Percentiles rank a stretch among this genome's conserved stretches.
Evolutionary conservation across 1,140 invertebrate genomes (phyloP).

Genomic region (Papilio machaon): DNA sequence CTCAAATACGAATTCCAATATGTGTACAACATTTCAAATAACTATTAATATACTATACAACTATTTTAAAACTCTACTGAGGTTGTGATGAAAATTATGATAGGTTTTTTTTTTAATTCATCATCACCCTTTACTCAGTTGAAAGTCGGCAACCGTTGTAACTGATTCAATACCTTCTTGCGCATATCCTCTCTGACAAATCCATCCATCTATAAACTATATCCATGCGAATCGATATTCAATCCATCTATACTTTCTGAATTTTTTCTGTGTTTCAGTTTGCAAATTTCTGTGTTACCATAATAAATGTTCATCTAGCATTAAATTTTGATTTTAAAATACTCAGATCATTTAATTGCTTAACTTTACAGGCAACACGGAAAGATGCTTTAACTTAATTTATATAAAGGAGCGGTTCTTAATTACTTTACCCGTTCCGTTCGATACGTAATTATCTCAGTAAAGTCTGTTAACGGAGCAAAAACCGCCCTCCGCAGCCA

Average conservation of each 20-base stretch:
- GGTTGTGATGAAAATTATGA: background rate
- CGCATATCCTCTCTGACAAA: background rate
- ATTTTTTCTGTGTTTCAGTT: no score
- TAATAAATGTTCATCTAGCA: no score
- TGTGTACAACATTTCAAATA: conserved; percentile 7
- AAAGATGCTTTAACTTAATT: background rate
- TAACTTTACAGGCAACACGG: background rate
- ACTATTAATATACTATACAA: background rate
- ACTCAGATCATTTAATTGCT: background rate
- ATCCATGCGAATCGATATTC: no score
- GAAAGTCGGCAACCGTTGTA: background rate
- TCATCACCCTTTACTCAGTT: background rate
- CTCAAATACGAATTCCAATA: conserved; percentile 1
- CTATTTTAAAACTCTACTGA: background rate
- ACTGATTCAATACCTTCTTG: background rate
- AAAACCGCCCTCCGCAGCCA: conserved; percentile 17
- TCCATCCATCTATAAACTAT: background rate
- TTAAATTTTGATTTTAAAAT: background rate
- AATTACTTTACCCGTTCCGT: conserved; percentile 19
- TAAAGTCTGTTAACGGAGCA: conserved; percentile 15
- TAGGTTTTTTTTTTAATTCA: background rate
- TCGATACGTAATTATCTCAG: conserved; percentile 15
- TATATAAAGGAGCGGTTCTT: conserved; percentile 15
- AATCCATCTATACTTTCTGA: no score
- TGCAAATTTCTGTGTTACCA: no score